These are phyloP conservation scores for Rhabdornis inornatus DNA, from an alignment of 2,113 vertebrate species.

Conservation along the genomic window DNA sequence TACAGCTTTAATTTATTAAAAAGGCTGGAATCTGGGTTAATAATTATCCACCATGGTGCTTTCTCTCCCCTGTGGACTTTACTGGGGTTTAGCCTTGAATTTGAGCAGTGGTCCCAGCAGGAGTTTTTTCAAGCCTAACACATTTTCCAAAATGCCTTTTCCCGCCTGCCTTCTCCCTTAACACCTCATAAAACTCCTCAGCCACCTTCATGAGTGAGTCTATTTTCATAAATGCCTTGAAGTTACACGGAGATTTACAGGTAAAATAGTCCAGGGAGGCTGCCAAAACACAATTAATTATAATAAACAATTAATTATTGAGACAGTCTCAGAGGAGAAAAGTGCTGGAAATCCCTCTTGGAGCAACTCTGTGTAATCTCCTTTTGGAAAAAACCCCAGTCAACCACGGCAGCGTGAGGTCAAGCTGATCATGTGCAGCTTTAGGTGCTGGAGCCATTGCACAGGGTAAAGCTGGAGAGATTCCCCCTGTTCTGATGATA, in stretches of 20 bases:
- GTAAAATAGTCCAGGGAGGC: background rate
- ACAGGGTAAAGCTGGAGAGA: background rate
- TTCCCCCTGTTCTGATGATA: background rate
- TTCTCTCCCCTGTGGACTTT: background rate
- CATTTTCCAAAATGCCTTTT: background rate
- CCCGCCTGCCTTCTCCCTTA: background rate
- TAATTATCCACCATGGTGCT: background rate
- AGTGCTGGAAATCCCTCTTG: background rate
- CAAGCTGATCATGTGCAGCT: conserved; percentile 31
- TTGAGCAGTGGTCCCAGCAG: background rate
- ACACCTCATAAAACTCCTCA: background rate
- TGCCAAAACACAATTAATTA: background rate
- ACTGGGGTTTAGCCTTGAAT: background rate
- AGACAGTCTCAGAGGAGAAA: background rate
- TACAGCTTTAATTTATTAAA: background rate
- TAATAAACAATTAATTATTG: background rate
- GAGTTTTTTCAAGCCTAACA: background rate
- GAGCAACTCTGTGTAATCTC: background rate
- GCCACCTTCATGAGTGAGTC: background rate
- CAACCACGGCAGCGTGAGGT: background rate
- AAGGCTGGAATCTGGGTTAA: background rate
- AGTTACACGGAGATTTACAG: background rate
- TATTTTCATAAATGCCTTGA: background rate
- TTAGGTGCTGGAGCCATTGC: background rate
- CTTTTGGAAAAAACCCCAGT: background rate